Conservation (phyloP, 2,113 vertebrate genomes). For the Erpornis zantholeuca region DNA sequence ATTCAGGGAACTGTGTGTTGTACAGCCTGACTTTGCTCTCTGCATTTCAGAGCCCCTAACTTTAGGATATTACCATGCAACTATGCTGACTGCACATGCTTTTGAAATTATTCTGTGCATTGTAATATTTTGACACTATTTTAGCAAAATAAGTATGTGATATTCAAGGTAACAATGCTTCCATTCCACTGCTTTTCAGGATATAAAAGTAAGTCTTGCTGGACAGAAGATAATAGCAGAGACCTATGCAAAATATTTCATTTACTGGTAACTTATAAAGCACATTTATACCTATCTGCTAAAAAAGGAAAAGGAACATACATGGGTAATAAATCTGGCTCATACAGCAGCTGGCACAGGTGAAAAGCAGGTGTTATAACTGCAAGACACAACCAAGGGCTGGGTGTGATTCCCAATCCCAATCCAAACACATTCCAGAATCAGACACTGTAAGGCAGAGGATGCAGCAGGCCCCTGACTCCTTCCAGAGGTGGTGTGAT, state of each 20-base stretch:
- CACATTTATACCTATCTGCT: background rate
- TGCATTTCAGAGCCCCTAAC: background rate
- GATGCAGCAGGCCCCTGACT: background rate
- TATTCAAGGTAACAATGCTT: background rate
- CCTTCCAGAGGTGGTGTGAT: background rate
- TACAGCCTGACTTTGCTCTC: background rate
- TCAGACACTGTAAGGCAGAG: background rate
- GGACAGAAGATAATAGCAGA: background rate
- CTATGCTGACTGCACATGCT: background rate
- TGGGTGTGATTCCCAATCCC: background rate
- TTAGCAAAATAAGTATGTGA: background rate
- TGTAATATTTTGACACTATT: background rate
- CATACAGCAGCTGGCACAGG: background rate
- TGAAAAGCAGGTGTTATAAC: background rate
- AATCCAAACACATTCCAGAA: background rate
- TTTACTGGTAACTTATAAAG: background rate
- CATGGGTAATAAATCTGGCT: background rate
- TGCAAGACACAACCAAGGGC: background rate
- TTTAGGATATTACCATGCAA: background rate
- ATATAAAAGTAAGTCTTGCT: background rate
- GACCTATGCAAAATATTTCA: background rate
- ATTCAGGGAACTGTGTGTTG: background rate
- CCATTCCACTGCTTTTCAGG: background rate
- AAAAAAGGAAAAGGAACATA: background rate
- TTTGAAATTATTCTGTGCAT: background rate